Percentiles rank a stretch among this genome's conserved stretches.
These are phyloP conservation scores for Gavia stellata DNA, from an alignment of 2,113 vertebrate genomes.

Conservation along the genomic window DNA sequence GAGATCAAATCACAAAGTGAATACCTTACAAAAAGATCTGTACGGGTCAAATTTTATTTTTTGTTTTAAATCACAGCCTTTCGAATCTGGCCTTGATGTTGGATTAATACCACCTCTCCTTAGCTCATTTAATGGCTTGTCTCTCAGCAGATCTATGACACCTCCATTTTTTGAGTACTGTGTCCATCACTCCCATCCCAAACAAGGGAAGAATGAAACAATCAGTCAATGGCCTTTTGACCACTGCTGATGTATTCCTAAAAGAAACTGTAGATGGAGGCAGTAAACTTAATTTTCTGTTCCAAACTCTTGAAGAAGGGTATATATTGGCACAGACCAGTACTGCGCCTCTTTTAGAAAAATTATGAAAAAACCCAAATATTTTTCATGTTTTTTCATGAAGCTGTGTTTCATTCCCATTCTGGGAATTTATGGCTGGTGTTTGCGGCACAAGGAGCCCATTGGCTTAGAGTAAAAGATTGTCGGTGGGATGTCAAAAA, in stretches of 20 bases:
- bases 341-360: not conserved
- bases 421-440: not conserved
- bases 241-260: not conserved
- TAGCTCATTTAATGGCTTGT: not conserved
- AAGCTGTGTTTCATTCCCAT: not conserved
- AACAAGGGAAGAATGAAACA: not conserved
- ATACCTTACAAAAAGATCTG: not conserved
- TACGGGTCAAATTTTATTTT: not conserved
- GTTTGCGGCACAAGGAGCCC: not conserved
- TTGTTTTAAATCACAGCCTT: not conserved
- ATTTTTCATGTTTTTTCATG: not conserved
- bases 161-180: not conserved
- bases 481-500: not conserved
- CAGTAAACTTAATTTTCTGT: not conserved
- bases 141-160: not conserved
- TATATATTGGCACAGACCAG: not conserved
- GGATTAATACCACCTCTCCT: not conserved
- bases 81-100: not conserved
- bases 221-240: not conserved
- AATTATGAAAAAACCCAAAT: fast-evolving
- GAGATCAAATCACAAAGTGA: not conserved
- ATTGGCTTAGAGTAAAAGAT: not conserved
- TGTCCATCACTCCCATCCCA: not conserved
- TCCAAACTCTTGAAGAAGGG: not conserved
- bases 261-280: not conserved